Conservation (phyloP, 2,113 vertebrate species). For the Corydoras sp. region DNA sequence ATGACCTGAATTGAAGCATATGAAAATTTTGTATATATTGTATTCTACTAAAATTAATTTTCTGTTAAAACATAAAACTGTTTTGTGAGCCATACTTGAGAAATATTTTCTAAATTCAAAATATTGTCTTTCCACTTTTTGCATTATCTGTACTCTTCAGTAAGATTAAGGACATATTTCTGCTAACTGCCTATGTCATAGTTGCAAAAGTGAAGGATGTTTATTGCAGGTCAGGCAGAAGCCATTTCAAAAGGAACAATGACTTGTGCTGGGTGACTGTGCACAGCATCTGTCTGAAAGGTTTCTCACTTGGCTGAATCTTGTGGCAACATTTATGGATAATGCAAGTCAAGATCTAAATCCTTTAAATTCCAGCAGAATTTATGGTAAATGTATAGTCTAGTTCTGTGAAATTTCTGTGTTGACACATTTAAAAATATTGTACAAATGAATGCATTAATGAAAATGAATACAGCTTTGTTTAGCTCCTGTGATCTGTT, state of each 20-base stretch:
- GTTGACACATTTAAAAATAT: no score
- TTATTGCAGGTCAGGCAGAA: constrained; percentile 12
- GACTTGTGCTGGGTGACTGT: background rate
- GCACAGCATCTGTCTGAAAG: constrained; percentile 10
- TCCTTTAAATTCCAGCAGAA: background rate
- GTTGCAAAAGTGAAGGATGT: constrained; percentile 14
- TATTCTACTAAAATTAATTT: no score
- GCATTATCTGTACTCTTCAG: background rate
- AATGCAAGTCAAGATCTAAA: background rate
- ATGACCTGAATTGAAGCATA: no score
- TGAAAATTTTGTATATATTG: no score
- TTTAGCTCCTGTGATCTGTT: no score
- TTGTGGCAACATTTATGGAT: constrained; percentile 10
- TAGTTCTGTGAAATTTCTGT: no score
- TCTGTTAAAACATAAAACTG: no score
- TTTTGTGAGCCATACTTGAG: constrained; percentile 4
- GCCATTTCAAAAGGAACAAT: constrained; percentile 11
- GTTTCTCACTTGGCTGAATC: constrained; percentile 7
- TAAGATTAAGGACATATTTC: constrained; percentile 2
- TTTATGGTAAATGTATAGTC: no score
- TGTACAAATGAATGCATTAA: no score
- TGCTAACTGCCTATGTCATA: constrained; percentile 1
- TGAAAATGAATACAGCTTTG: no score
- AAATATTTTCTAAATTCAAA: background rate
- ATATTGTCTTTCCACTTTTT: constrained; percentile 4